Percentiles rank a stretch among this genome's conserved stretches.
These are phyloP conservation scores for Drosophila putrida DNA, from an alignment of 2,888 invertebrate genomes.

Conservation along the genomic window DNA sequence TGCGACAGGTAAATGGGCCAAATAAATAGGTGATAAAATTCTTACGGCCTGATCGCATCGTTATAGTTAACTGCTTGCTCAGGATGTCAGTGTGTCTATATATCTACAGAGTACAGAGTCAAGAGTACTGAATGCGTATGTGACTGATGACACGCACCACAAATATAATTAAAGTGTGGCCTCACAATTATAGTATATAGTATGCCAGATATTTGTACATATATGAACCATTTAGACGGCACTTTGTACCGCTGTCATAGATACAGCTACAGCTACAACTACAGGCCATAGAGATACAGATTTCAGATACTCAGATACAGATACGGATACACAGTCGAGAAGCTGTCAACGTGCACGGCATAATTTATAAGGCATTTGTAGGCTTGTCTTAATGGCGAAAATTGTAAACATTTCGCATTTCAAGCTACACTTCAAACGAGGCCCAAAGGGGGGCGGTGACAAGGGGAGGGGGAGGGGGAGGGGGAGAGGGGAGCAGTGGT, in stretches of 20 bases:
- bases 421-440: slow-evolving; percentile 58
- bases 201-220: slow-evolving; percentile 10
- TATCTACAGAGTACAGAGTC: slow-evolving; percentile 2
- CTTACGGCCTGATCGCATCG: slow-evolving; percentile 23
- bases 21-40: slow-evolving; percentile 51
- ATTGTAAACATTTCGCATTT: slow-evolving; percentile 73
- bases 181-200: neutral
- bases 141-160: slow-evolving; percentile 58
- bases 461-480: neutral
- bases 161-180: slow-evolving; percentile 12
- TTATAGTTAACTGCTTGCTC: slow-evolving; percentile 26
- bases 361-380: slow-evolving; percentile 73
- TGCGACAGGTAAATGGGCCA: slow-evolving; percentile 42
- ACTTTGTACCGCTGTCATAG: slow-evolving; percentile 15
- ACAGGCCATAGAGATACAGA: slow-evolving; percentile 43
- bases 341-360: slow-evolving; percentile 67
- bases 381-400: slow-evolving; percentile 81
- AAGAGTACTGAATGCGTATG: slow-evolving; percentile 31
- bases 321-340: slow-evolving; percentile 32
- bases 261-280: slow-evolving; percentile 18
- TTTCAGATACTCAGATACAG: slow-evolving; percentile 30
- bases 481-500: slow-evolving; percentile 12
- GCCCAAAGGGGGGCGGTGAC: neutral
- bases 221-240: slow-evolving; percentile 15
- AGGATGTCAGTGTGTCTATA: slow-evolving; percentile 42